A percentile compares a stretch with the other conserved stretches of the same genome.
These are phyloP conservation scores for Cotesia chilonis DNA, from an alignment of 1,140 invertebrate genomes.

Conservation along the genomic window DNA sequence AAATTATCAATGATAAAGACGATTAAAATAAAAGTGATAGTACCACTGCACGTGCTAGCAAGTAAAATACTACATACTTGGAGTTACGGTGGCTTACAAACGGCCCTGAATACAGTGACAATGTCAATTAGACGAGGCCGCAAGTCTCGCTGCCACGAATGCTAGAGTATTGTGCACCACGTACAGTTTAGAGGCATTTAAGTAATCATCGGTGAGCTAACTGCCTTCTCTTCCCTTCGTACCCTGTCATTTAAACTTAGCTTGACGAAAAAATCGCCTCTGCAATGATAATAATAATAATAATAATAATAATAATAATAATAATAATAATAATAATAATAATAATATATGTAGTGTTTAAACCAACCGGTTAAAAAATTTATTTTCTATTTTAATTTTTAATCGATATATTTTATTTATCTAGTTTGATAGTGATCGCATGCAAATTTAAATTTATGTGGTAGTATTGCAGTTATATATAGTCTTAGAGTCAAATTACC, in stretches of 20 bases:
- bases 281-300: too few relatives aligned
- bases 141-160: slow-evolving; percentile 33
- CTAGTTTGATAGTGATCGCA: too few relatives aligned
- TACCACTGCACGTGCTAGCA: slow-evolving; percentile 28
- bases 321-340: too few relatives aligned
- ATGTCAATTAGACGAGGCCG: slow-evolving; percentile 49
- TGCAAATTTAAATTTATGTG: too few relatives aligned
- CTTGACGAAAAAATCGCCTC: not conserved
- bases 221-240: not conserved
- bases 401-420: too few relatives aligned
- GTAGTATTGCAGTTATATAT: not conserved
- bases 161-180: slow-evolving; percentile 28
- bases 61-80: slow-evolving; percentile 20
- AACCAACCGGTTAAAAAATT: too few relatives aligned
- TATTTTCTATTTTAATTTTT: too few relatives aligned
- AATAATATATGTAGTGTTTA: too few relatives aligned
- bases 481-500: slow-evolving; percentile 28
- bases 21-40: not conserved
- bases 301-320: too few relatives aligned
- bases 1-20: not conserved
- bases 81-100: slow-evolving; percentile 29
- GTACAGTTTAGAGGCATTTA: slow-evolving; percentile 38
- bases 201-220: slow-evolving; percentile 33
- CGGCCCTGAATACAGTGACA: slow-evolving; percentile 45
- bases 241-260: not conserved